phyloP scores from a whole-genome alignment of 2,113 vertebrate genomes.

The Syngnathus scovelli region DNA sequence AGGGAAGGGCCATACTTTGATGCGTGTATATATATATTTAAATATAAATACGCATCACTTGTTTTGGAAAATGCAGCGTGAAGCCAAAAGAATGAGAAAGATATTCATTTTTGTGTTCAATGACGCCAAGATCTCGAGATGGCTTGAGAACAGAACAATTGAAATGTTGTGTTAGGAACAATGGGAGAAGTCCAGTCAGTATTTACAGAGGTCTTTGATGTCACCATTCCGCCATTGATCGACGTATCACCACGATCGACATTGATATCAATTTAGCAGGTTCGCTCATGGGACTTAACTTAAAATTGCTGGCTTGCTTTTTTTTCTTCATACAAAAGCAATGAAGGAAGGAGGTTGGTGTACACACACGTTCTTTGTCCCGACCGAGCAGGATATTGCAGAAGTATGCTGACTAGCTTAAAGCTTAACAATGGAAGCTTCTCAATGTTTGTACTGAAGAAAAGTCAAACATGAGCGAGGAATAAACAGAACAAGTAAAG shows the following conservation, averaged over 20 bases:
- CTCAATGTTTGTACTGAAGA: slow-evolving; percentile 19
- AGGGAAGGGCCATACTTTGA: slow-evolving; percentile 53
- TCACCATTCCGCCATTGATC: neutral
- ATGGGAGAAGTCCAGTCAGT: neutral
- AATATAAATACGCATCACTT: slow-evolving; percentile 51
- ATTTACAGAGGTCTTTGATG: neutral
- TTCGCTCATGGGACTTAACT: too few species aligned
- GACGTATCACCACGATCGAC: neutral
- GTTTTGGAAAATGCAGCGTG: slow-evolving; percentile 55
- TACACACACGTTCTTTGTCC: slow-evolving; percentile 40
- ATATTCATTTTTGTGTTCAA: slow-evolving; percentile 44
- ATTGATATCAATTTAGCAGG: neutral
- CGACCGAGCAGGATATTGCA: slow-evolving; percentile 51
- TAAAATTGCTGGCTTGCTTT: neutral
- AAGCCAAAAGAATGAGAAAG: slow-evolving; percentile 40
- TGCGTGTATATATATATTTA: slow-evolving; percentile 57
- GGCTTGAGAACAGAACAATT: slow-evolving; percentile 7
- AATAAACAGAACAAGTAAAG: neutral
- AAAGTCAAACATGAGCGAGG: neutral
- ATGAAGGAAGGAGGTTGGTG: slow-evolving; percentile 44
- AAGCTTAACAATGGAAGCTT: slow-evolving; percentile 25
- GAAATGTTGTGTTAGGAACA: slow-evolving; percentile 10
- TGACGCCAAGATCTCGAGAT: neutral
- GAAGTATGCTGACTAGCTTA: slow-evolving; percentile 44
- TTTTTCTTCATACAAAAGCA: slow-evolving; percentile 40